Evolutionary conservation across 2,113 vertebrate genomes (phyloP), one percentile per base, ranked within the genome.

Genomic region (Calyptommatus sinebrachiatus): DNA sequence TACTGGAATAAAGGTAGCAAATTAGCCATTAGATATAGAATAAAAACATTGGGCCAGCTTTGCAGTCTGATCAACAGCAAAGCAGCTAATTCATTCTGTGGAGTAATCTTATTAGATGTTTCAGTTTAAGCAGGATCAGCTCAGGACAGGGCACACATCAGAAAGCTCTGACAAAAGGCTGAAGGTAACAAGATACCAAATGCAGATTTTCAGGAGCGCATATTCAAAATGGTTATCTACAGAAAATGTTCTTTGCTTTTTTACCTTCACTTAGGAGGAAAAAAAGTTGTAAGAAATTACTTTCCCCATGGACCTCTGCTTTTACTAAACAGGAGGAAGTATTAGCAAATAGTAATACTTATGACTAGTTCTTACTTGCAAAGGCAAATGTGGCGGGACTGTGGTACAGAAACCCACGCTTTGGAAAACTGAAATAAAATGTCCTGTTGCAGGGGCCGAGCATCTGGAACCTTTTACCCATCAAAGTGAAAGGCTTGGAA

Each of bases 401-500:
- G 53, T 70, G 72, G 73, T 65, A 61, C 35, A 76, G 65, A 75
- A 70, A 41, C 65, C n/a, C 29, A 10, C 10, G 21, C 26, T 70
- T 68, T 11, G 26, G 60, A 73, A 83, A 72, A 79, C 57, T 7
- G 68, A 31, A 75, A 82, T 24, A 79, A 83, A 80, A 61, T 2
- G 70, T 29, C 28, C 75, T 82, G 79, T 48, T 81, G 46, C 53
- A 69, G 21, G 79, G 80, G 48, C 31, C 24, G 0, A 50, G 53
- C 41, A 84, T 53, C 62, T 21, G 62, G 41, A 68, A 71, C 12
- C 67, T 87, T 85, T 73, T 63, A 5, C 63, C 74, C 68, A 81
- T 26, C 61, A 81, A 88, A 83, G 73, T 22, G 76, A 63, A 81
- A 76, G 71, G 31, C 22, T 21, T 18, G 77, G 69, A 80, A 79